Percentiles rank a stretch among this genome's conserved stretches.
Evolutionary conservation across 2,888 invertebrate species (phyloP).

Genomic region (Plebejus melissa): DNA sequence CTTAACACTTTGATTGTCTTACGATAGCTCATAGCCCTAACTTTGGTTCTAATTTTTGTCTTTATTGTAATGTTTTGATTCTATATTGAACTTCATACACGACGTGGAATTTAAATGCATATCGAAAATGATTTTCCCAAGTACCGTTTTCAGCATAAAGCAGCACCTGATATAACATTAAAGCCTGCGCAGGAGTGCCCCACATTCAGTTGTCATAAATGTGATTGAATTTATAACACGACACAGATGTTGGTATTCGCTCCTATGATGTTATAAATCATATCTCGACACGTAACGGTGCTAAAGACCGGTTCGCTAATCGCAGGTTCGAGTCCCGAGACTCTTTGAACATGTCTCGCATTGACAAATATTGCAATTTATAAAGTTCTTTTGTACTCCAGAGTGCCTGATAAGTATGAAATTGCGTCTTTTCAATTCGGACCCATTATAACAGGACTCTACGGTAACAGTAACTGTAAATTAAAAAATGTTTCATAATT

Average conservation of each 20-base stretch:
- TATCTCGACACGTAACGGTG: constrained; percentile 38
- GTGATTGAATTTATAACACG: constrained; percentile 21
- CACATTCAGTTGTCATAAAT: constrained; percentile 15
- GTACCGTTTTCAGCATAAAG: constrained; percentile 3
- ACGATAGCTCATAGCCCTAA: too few relatives aligned
- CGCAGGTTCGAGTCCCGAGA: constrained; percentile 37
- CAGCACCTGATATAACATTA: background rate
- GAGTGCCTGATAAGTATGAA: constrained; percentile 6
- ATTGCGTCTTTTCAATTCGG: background rate
- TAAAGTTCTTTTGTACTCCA: constrained; percentile 3
- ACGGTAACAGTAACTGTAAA: background rate
- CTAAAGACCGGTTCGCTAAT: constrained; percentile 34
- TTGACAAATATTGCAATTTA: constrained; percentile 21
- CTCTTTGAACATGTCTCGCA: constrained; percentile 1
- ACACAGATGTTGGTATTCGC: constrained; percentile 7
- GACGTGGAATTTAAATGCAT: background rate
- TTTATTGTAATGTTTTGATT: background rate
- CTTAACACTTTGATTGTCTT: background rate
- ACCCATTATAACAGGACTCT: background rate
- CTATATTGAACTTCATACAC: background rate
- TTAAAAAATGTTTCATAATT: background rate
- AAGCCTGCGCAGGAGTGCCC: constrained; percentile 8
- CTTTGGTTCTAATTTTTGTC: too few relatives aligned
- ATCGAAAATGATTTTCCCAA: background rate
- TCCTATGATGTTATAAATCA: constrained; percentile 40